Base-by-base conservation (phyloP, 2,888 invertebrate species). In the Dryobotodes eremita region DNA sequence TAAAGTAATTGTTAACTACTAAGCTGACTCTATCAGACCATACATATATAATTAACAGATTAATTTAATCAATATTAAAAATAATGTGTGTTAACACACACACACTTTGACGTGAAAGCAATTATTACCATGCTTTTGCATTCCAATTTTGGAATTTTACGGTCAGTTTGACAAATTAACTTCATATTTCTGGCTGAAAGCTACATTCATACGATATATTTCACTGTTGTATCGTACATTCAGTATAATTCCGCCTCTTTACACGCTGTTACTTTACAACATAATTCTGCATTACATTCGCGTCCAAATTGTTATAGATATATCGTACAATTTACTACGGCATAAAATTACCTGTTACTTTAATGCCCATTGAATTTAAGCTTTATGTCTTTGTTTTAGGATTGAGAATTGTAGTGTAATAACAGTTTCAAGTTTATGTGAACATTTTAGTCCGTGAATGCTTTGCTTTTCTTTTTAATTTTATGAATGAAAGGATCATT, bases 331-430 rank as follows among this genome's bases (percentile, higher is more conserved):
- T 87, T 87, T 84, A 84, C 64, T 59, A 23, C 66, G 23, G 23
- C 75, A 71, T 80, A 84, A 86, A 80, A 76, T 86, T 75, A 84
- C 85, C 80, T 85, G 85, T 59, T 71, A 73, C 75, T 53, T 68
- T 65, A 50, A 1, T 62, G 26, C 50, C 62, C 50, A 65, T 64
- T 55, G 68, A 84, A 71, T 57, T 80, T 69, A 15, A 84, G 64
- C 75, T 73, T 80, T 84, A 69, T 48, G 0, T 15, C 36, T 42
- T 36, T 53, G 73, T 53, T 26, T 20, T 62, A 79, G 53, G 53
- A 74, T 87, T 80, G 59, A 61, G 72, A 76, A 64, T 84, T 65
- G 64, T 55, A 36, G 0, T 57, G 31, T 36, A 23, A 6, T 48
- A 42, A 17, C n/a, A 26, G 36, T 50, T 55, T n/a, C 20, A 59